Evolutionary conservation across 2,888 invertebrate species (phyloP).

Genomic region (Aphidoletes aphidimyza): DNA sequence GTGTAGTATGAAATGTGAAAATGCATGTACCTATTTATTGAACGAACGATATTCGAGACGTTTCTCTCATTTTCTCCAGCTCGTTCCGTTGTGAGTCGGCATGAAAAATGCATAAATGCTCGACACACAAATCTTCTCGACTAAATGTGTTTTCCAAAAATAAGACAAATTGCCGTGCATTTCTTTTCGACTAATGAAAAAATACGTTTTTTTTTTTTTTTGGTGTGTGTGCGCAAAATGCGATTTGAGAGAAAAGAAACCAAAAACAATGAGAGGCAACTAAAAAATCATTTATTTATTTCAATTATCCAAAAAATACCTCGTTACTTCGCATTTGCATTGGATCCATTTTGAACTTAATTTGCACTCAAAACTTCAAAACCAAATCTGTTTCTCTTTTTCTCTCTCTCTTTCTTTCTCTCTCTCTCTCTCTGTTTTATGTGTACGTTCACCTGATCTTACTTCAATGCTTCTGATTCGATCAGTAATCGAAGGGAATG

Average conservation of each 20-base stretch:
- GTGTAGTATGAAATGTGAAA: not conserved
- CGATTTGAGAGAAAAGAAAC: not conserved
- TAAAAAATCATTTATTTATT: not conserved
- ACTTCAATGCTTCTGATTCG: no score
- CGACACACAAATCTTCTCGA: no score
- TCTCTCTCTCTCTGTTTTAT: no score
- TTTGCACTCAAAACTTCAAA: slow-evolving; percentile 15
- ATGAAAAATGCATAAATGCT: slow-evolving; percentile 23
- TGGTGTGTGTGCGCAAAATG: not conserved
- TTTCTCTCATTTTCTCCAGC: no score
- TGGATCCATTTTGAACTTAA: slow-evolving; percentile 11
- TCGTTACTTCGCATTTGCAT: slow-evolving; percentile 42
- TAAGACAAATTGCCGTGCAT: not conserved
- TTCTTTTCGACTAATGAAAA: not conserved
- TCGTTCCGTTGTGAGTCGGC: not conserved
- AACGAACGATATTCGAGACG: not conserved
- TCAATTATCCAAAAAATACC: not conserved
- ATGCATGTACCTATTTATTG: not conserved
- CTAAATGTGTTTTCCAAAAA: not conserved
- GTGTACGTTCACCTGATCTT: no score
- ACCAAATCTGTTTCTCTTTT: not conserved
- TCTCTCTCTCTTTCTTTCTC: not conserved
- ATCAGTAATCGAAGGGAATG: no score
- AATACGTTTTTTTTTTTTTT: not conserved
- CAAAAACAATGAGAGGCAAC: not conserved